A percentile compares a stretch with the other conserved stretches of the same genome.
These are phyloP conservation scores for Cremastinae sp. DNA, from an alignment of 2,888 invertebrate genomes.

Conservation along the genomic window DNA sequence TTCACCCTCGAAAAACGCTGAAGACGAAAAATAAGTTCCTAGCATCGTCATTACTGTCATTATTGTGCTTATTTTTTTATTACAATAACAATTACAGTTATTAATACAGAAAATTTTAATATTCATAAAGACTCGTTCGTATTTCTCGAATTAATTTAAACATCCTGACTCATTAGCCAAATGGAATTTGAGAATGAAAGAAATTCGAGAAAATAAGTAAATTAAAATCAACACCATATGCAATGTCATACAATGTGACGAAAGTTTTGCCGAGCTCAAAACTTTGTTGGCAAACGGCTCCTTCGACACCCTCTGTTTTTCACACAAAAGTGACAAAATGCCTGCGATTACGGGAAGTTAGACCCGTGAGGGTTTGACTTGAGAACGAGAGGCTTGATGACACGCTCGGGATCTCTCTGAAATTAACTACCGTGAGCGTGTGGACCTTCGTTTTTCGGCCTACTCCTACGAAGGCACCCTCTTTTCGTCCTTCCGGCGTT, in stretches of 20 bases:
- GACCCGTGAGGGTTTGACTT: constrained; percentile 66
- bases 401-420: constrained; percentile 72
- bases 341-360: constrained; percentile 72
- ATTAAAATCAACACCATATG: constrained; percentile 8
- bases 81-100: constrained; percentile 49
- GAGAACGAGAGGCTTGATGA: constrained; percentile 69
- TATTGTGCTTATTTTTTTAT: constrained; percentile 37
- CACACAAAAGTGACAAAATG: constrained; percentile 74
- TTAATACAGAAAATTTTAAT: constrained; percentile 55
- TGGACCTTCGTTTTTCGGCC: constrained; percentile 68
- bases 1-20: constrained; percentile 8
- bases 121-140: background rate
- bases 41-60: constrained; percentile 14
- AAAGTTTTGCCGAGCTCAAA: constrained; percentile 40
- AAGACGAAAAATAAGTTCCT: constrained; percentile 19
- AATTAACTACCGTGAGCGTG: constrained; percentile 70
- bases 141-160: constrained; percentile 18
- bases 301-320: constrained; percentile 59
- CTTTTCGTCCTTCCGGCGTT: constrained; percentile 11
- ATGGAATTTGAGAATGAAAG: background rate
- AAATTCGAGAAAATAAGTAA: background rate
- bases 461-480: constrained; percentile 40
- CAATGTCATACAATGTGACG: constrained; percentile 41
- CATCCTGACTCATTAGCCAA: background rate
- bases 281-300: constrained; percentile 52